Percentiles rank a stretch among this genome's conserved stretches.
Evolutionary conservation across 53 echinoderm and acorn worm species (phyloP).

Genomic region (Mesocentrotus franciscanus): DNA sequence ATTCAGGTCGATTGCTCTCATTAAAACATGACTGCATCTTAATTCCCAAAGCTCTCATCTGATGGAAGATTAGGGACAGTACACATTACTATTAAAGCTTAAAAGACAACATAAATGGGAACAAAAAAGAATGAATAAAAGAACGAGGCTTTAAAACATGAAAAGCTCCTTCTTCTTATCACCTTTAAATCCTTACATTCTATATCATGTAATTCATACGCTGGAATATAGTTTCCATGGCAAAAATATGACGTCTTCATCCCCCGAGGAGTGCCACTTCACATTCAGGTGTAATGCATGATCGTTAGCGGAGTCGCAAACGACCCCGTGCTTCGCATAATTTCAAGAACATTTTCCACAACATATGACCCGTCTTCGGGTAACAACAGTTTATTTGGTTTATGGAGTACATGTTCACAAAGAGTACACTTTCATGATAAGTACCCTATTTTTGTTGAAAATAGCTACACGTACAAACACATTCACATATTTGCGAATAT

Average conservation of each 20-base stretch:
- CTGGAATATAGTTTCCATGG: slow-evolving; percentile 30
- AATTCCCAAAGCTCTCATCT: neutral
- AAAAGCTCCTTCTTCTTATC: neutral
- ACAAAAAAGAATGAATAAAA: neutral
- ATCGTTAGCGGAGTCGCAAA: no score
- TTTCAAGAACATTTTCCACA: no score
- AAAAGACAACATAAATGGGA: neutral
- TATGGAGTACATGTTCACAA: no score
- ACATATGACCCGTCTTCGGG: no score
- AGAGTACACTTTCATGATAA: no score
- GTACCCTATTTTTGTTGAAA: no score
- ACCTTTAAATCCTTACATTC: neutral
- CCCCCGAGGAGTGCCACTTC: no score
- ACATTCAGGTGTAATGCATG: no score
- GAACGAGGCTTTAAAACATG: neutral
- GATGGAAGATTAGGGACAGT: neutral
- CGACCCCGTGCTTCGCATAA: no score
- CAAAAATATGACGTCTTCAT: neutral
- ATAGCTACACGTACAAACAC: no score
- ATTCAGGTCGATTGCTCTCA: neutral
- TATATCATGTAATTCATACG: slow-evolving; percentile 25
- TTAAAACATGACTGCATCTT: neutral
- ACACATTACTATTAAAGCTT: neutral
- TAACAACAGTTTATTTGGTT: no score
- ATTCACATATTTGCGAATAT: no score